Conservation (phyloP, 1,140 invertebrate species). For the Heliothis subflexa region DNA sequence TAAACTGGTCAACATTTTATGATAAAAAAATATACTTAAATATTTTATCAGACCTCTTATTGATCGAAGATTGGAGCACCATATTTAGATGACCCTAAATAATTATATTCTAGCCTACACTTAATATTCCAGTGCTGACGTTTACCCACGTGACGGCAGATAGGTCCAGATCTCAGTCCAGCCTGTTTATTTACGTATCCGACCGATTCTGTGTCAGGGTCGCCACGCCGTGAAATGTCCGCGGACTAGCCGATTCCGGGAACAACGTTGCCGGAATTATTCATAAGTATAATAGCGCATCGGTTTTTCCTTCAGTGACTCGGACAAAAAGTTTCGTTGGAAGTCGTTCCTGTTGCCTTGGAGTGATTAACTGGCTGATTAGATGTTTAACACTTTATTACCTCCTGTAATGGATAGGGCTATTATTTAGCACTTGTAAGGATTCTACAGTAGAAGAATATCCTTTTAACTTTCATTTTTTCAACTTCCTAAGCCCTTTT, state of each 20-base stretch:
- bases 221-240: conserved; percentile 31
- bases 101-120: too few relatives aligned
- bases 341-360: conserved; percentile 4
- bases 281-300: neutral
- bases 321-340: conserved; percentile 1
- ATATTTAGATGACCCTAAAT: too few relatives aligned
- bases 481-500: too few relatives aligned
- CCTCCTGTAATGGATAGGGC: neutral
- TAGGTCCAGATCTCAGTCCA: neutral
- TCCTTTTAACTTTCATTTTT: too few relatives aligned
- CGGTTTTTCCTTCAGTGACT: conserved; percentile 26
- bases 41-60: too few relatives aligned
- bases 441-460: neutral
- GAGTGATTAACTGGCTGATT: neutral
- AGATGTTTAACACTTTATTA: conserved; percentile 19
- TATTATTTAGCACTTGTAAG: neutral
- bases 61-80: too few relatives aligned
- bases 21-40: too few relatives aligned
- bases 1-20: too few relatives aligned
- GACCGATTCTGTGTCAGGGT: conserved; percentile 37
- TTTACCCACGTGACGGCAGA: neutral
- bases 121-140: neutral
- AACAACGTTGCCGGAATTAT: conserved; percentile 9
- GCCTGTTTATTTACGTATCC: conserved; percentile 44
- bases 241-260: conserved; percentile 42